phyloP scores from a whole-genome alignment of 2,888 invertebrate species.

The Vesta saturnalis region DNA sequence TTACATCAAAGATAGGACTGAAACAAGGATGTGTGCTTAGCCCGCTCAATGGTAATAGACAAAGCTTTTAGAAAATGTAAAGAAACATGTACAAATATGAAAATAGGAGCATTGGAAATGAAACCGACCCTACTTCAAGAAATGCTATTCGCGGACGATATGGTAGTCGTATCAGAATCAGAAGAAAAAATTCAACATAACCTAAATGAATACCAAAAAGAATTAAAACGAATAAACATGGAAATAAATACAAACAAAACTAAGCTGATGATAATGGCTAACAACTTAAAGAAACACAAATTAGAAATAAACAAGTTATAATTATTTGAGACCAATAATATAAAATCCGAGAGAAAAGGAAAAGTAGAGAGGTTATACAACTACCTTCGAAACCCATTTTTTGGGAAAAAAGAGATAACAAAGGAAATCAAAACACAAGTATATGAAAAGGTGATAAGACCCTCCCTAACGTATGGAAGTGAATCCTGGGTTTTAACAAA shows the following conservation, averaged over 20 bases:
- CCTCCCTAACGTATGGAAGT: no score
- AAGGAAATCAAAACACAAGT: constrained; percentile 20
- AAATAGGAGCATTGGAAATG: constrained; percentile 6
- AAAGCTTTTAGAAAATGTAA: constrained; percentile 2
- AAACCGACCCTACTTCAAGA: not conserved
- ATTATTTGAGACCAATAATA: not conserved
- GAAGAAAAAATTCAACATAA: constrained; percentile 15
- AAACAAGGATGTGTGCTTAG: constrained; percentile 17
- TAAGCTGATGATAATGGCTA: not conserved
- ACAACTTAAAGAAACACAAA: not conserved
- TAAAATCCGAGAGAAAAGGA: not conserved
- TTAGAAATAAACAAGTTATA: not conserved
- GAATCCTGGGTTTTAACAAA: constrained; percentile 19
- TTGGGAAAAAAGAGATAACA: constrained; percentile 18
- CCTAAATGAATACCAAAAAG: constrained; percentile 6
- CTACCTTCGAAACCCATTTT: constrained; percentile 5
- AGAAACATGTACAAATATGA: not conserved
- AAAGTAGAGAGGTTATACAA: constrained; percentile 3
- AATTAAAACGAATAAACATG: no score
- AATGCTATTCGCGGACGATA: constrained; percentile 18
- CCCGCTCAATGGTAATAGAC: not conserved
- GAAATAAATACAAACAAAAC: not conserved
- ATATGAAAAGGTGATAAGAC: constrained; percentile 15
- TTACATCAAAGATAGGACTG: constrained; percentile 15
- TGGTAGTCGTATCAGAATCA: constrained; percentile 16